Base-by-base conservation (phyloP, 1,140 invertebrate genomes). In the Watersipora subatra region DNA sequence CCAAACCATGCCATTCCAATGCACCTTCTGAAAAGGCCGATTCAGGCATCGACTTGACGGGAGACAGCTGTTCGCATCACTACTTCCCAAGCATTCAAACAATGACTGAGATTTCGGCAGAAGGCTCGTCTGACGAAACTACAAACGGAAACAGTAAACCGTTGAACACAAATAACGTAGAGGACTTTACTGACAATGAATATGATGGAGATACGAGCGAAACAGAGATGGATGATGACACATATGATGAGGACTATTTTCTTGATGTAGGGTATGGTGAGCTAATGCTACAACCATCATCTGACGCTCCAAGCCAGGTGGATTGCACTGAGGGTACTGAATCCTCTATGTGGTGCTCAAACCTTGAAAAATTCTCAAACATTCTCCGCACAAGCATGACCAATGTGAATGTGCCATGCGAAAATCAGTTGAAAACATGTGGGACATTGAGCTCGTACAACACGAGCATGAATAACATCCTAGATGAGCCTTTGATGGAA, bases 261-360 rank as follows among this genome's bases (percentile, higher is more conserved):
- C 58, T 59, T 12, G 27, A 59, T 22, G 58, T 59, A 12, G 58
- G 58, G 7, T 12, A 12, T 7, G 22, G 27, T 24, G 58, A 59
- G 22, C 58, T 59, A 28, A 59, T 59, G 58, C 58, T 59, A n/a
- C 34, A 46, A 46, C 7, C 34, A 12, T 46, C 34, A 12, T 7
- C n/a, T 12, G 34, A 46, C n/a, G 34, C 7, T 7, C 7, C 7
- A 7, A 7, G n/a, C n/a, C 34, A 46, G 34, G 7, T 46, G 34
- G 34, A 46, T 7, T 12, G 7, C 7, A n/a, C n/a, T 46, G 34
- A 46, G n/a, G 7, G n/a, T 12, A 46, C 7, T 46, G 34, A 46
- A 46, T 46, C 34, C 7, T 59, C 58, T 24, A 59, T 59, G 58
- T 59, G 58, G 58, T 59, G 58, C 58, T 59, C 58, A 24, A 28